A percentile compares a stretch with the other conserved stretches of the same genome.
These are phyloP conservation scores for Apodemus speciosus DNA, from an alignment of 2,113 vertebrate genomes.

Conservation along the genomic window DNA sequence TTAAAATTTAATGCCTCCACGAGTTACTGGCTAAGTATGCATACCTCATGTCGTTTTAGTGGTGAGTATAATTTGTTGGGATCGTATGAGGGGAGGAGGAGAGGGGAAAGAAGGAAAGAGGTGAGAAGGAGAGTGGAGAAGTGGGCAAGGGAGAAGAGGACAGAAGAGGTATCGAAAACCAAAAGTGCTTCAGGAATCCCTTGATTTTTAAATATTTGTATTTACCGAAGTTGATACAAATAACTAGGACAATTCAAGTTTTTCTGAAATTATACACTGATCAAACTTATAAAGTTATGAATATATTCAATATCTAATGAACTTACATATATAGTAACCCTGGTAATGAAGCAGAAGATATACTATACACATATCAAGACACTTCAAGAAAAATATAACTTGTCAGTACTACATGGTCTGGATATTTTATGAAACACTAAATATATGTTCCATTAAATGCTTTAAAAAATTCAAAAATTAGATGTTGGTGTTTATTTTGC, in stretches of 20 bases:
- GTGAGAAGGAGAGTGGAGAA: background rate
- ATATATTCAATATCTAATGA: background rate
- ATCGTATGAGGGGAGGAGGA: background rate
- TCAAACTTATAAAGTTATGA: background rate
- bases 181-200: background rate
- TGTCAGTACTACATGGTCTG: rapidly evolving
- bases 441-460: background rate
- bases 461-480: background rate
- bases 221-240: background rate
- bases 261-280: background rate
- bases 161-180: background rate
- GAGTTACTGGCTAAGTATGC: background rate
- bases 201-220: background rate
- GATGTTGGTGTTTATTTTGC: background rate
- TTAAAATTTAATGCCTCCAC: background rate
- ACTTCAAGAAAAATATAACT: background rate
- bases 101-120: background rate
- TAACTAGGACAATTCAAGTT: background rate
- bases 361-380: background rate
- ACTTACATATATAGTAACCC: background rate
- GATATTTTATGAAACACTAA: background rate
- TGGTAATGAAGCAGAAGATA: background rate
- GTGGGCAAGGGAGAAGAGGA: no score
- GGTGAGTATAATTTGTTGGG: background rate
- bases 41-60: background rate